phyloP scores from a whole-genome alignment of 1,140 invertebrate species.

The Solen grandis region DNA sequence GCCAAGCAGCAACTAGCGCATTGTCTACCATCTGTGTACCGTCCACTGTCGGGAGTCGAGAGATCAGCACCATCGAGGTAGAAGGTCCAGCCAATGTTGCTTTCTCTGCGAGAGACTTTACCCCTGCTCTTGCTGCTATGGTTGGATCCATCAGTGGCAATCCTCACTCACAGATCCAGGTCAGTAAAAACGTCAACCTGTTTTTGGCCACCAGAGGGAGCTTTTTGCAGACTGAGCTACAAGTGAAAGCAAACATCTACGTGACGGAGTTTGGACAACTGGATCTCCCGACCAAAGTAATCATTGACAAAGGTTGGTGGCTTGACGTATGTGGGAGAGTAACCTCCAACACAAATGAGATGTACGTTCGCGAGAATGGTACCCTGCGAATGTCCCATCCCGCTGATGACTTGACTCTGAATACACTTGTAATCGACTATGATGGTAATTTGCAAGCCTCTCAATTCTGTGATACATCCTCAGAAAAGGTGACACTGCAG shows the following conservation, averaged over 20 bases:
- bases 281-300: constrained; percentile 63
- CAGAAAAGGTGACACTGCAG: constrained; percentile 43
- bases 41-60: constrained; percentile 38
- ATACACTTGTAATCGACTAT: constrained; percentile 61
- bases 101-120: constrained; percentile 38
- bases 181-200: constrained; percentile 57
- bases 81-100: constrained; percentile 40
- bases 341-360: constrained; percentile 50
- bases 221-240: constrained; percentile 20
- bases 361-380: constrained; percentile 59
- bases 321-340: constrained; percentile 68
- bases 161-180: constrained; percentile 44
- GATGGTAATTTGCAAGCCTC: constrained; percentile 58
- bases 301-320: constrained; percentile 56
- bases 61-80: constrained; percentile 56
- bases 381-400: constrained; percentile 58
- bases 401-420: constrained; percentile 52
- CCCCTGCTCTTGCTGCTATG: constrained; percentile 45
- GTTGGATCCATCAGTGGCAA: constrained; percentile 54
- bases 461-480: constrained; percentile 50
- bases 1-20: constrained; percentile 41
- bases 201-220: constrained; percentile 53
- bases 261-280: constrained; percentile 61
- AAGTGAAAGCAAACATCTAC: constrained; percentile 54
- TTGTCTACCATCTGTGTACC: constrained; percentile 54